phyloP scores from a whole-genome alignment of 2,888 invertebrate genomes.

The Lordiphosa andalusiaca region DNA sequence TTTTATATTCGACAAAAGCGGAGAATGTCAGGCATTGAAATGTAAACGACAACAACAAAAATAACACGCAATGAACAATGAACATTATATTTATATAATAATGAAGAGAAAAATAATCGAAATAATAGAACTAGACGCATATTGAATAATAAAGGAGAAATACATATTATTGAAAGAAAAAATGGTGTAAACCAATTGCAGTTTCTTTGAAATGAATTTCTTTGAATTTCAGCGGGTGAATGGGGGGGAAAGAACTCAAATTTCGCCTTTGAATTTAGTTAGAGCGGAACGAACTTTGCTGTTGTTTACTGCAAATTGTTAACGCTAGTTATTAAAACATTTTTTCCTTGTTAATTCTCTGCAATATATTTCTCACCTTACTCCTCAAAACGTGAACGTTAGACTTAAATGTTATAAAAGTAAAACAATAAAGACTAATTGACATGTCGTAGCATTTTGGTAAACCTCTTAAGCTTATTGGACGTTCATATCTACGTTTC shows the following conservation, averaged over 20 bases:
- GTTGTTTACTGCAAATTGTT: no score
- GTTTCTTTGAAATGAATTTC: conserved; percentile 2
- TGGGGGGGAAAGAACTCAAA: background rate
- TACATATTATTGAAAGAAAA: conserved; percentile 69
- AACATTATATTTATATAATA: conserved; percentile 62
- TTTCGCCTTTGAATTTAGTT: no score
- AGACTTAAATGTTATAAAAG: no score
- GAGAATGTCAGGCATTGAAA: conserved; percentile 24
- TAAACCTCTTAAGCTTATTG: background rate
- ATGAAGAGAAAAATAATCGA: conserved; percentile 65
- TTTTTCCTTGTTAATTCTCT: no score
- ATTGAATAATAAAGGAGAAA: conserved; percentile 73
- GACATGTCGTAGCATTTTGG: no score
- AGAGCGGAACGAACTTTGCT: no score
- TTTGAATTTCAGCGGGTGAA: background rate
- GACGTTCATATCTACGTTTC: conserved; percentile 3
- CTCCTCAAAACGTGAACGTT: no score
- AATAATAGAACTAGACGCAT: conserved; percentile 74
- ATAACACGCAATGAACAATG: conserved; percentile 64
- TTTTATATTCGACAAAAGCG: conserved; percentile 28
- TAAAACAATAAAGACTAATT: no score
- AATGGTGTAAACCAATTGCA: conserved; percentile 1
- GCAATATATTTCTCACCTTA: no score
- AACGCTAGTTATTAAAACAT: no score
- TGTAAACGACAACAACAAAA: conserved; percentile 9